phyloP scores from a whole-genome alignment of 1,140 invertebrate species.

The Heliothis virescens region DNA sequence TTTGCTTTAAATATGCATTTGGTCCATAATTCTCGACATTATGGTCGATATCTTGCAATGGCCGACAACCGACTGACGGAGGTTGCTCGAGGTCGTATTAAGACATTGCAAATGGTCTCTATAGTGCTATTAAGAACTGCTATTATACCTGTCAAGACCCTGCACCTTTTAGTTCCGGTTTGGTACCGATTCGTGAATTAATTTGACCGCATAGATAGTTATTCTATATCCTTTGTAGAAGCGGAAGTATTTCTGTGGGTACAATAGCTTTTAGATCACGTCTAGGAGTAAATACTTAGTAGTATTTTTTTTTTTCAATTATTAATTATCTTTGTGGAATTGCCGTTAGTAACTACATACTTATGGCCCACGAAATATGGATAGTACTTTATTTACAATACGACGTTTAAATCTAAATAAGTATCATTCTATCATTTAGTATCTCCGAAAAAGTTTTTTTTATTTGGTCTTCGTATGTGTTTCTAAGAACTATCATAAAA shows the following conservation, averaged over 20 bases:
- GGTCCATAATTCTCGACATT: slow-evolving; percentile 20
- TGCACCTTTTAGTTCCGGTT: background rate
- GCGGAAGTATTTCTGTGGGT: background rate
- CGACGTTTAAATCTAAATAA: too few species aligned
- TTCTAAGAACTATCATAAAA: too few species aligned
- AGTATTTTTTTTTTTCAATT: too few species aligned
- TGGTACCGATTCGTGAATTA: background rate
- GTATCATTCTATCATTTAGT: too few species aligned
- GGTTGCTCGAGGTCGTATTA: slow-evolving; percentile 20
- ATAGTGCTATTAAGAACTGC: background rate
- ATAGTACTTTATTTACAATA: too few species aligned
- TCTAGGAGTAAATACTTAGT: too few species aligned
- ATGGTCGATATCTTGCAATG: background rate
- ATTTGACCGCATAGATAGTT: background rate
- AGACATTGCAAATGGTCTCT: slow-evolving; percentile 18
- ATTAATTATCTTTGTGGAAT: too few species aligned
- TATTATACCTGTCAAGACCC: background rate
- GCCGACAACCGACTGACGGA: background rate
- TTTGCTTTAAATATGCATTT: background rate
- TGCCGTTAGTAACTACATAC: too few species aligned
- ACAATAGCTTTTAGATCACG: background rate
- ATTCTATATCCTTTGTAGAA: background rate
- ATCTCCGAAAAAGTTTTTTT: too few species aligned
- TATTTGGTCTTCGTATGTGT: too few species aligned
- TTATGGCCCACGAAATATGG: too few species aligned